A percentile compares a stretch with the other conserved stretches of the same genome.
Evolutionary conservation across 64 coral and sea anemone genomes (phyloP).

Genomic region (Stichodactyla helianthus): DNA sequence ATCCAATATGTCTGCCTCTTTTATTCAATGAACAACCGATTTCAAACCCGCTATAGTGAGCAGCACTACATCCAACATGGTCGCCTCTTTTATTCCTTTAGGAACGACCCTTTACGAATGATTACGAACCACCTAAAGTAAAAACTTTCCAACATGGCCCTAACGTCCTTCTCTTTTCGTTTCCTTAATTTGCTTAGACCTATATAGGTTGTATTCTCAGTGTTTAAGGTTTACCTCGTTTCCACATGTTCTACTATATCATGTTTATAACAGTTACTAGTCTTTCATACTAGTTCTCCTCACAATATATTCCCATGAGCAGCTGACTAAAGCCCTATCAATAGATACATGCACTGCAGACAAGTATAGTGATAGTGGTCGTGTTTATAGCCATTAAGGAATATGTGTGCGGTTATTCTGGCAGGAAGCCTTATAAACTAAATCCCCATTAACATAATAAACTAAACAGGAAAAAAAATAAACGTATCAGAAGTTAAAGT

Average conservation of each 20-base stretch:
- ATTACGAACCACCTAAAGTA: not conserved
- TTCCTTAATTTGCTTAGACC: not conserved
- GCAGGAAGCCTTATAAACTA: not conserved
- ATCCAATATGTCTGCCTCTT: no score
- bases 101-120: no score
- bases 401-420: not conserved
- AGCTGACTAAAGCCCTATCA: not conserved
- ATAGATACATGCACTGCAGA: not conserved
- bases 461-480: conserved; percentile 10
- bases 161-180: not conserved
- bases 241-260: not conserved
- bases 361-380: not conserved
- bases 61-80: no score
- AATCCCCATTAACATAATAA: not conserved
- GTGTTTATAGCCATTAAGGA: not conserved
- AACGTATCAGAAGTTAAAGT: not conserved
- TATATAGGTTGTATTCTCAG: not conserved
- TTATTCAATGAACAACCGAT: no score
- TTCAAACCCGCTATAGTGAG: no score
- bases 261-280: not conserved
- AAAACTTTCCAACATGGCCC: not conserved
- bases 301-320: not conserved
- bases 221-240: not conserved
- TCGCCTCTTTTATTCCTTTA: no score
- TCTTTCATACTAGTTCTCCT: not conserved